Evolutionary conservation across 2,888 invertebrate genomes (phyloP).

Genomic region (Timema cristinae): DNA sequence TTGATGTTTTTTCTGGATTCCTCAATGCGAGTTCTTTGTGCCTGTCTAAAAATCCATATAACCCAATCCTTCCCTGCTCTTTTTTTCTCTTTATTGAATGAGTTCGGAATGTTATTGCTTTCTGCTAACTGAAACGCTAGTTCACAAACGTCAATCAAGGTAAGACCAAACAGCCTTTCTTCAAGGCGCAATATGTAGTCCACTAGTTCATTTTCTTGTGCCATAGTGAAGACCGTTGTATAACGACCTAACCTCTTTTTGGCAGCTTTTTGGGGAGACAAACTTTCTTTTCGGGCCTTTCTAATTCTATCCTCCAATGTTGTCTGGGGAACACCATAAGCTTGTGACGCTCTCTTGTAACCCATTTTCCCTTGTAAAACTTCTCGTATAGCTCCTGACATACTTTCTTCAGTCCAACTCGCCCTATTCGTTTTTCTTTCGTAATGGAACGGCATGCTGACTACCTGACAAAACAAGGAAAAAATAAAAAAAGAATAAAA

Average conservation of each 20-base stretch:
- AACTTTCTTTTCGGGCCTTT: constrained; percentile 7
- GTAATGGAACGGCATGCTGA: not conserved
- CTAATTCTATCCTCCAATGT: constrained; percentile 1
- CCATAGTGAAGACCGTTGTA: constrained; percentile 9
- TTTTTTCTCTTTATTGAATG: constrained; percentile 9
- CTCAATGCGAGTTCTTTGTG: constrained; percentile 7
- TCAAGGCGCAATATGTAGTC: constrained; percentile 2
- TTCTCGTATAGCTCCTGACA: constrained; percentile 9
- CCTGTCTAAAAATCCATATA: constrained; percentile 6
- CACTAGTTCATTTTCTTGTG: constrained; percentile 7
- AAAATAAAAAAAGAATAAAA: not conserved
- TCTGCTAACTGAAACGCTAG: constrained; percentile 12
- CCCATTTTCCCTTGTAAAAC: constrained; percentile 9
- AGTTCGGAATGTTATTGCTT: not conserved
- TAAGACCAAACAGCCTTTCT: constrained; percentile 10
- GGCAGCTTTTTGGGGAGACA: not conserved
- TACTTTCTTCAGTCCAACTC: constrained; percentile 12
- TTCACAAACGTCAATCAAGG: constrained; percentile 11
- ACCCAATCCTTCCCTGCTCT: constrained; percentile 13
- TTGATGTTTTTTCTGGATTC: constrained; percentile 14
- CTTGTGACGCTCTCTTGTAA: constrained; percentile 10
- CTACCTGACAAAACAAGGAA: not conserved
- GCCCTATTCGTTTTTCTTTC: constrained; percentile 6
- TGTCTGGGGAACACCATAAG: constrained; percentile 9
- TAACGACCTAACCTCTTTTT: constrained; percentile 8